phyloP scores from a whole-genome alignment of 1,140 invertebrate genomes.

The Cyrtorhinus lividipennis region DNA sequence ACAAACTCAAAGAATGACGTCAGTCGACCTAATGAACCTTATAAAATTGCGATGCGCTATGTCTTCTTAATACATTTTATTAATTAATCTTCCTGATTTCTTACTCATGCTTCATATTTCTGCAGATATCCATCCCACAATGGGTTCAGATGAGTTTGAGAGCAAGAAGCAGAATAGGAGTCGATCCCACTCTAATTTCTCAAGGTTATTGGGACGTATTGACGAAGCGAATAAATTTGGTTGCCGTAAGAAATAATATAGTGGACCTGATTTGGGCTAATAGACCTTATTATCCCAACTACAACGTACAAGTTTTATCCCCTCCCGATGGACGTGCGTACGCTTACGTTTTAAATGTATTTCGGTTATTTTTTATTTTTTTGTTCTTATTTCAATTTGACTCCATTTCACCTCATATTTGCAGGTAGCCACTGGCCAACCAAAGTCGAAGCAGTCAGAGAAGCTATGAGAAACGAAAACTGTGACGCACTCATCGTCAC shows the following conservation, averaged over 20 bases:
- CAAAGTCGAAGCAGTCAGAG: constrained; percentile 53
- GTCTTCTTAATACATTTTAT: background rate
- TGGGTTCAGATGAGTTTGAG: constrained; percentile 48
- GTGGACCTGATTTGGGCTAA: constrained; percentile 62
- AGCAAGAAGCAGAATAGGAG: constrained; percentile 52
- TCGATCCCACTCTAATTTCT: constrained; percentile 60
- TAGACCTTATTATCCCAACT: constrained; percentile 19
- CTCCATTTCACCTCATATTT: too few relatives aligned
- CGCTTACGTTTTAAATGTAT: too few relatives aligned
- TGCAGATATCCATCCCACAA: constrained; percentile 24
- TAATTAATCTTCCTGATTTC: too few relatives aligned
- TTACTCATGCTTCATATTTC: background rate
- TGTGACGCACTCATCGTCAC: constrained; percentile 72
- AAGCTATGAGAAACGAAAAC: constrained; percentile 43
- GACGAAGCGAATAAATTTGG: constrained; percentile 36
- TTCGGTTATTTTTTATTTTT: too few relatives aligned
- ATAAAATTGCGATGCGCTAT: background rate
- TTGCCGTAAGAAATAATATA: constrained; percentile 59
- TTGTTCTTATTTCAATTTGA: constrained; percentile 16
- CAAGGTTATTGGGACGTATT: constrained; percentile 45
- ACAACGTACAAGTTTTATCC: constrained; percentile 12
- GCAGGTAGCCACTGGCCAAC: constrained; percentile 51
- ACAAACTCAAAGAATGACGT: background rate
- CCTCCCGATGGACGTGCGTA: background rate
- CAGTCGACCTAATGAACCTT: constrained; percentile 9